Evolutionary conservation across 2,113 vertebrate species (phyloP), one percentile per base, ranked within the genome.

Genomic region (Himantopus leucocephalus): DNA sequence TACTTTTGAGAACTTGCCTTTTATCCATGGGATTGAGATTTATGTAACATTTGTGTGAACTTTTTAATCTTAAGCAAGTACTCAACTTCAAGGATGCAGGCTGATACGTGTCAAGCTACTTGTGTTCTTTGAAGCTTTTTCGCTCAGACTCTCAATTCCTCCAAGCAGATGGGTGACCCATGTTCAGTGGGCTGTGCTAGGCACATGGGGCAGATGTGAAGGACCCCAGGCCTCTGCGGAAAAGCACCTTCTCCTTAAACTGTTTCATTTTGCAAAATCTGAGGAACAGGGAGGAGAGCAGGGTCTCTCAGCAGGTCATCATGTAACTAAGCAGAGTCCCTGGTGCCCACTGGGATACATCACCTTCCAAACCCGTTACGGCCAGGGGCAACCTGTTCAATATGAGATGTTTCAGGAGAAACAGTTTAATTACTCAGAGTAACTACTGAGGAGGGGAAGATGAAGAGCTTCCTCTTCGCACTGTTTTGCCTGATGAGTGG

Each of bases 81-180:
- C 12, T 63, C 64, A 22, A 67, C 24, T 32, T 45, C 27, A 60
- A 76, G 59, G 13, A 32, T 35, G 16, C 15, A 37, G 10, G 34
- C 0, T 74, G 80, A 9, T 35, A 26, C 7, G 7, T 37, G 55
- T 50, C 70, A 39, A 2, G 22, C 35, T n/a, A 5, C 27, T 63
- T 3, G 11, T 37, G 56, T 39, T 16, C 62, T 63, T 9, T 18
- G 74, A 41, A 43, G 68, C 56, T 43, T 79, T 88, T 67, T 74
- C 29, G 37, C 15, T 1, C 1, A 47, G 32, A 12, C 11, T 48
- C 18, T 12, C 0, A 0, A 4, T 13, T 19, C 52, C n/a, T 34
- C 30, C 76, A 17, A 41, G 63, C 30, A 66, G 45, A 5, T 0
- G 1, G 45, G 27, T 43, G 34, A 5, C 6, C 6, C 0, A 1